Evolutionary conservation across 2,888 invertebrate species (phyloP), one percentile per base, ranked within the genome.

Genomic region (Graphium colonna): DNA sequence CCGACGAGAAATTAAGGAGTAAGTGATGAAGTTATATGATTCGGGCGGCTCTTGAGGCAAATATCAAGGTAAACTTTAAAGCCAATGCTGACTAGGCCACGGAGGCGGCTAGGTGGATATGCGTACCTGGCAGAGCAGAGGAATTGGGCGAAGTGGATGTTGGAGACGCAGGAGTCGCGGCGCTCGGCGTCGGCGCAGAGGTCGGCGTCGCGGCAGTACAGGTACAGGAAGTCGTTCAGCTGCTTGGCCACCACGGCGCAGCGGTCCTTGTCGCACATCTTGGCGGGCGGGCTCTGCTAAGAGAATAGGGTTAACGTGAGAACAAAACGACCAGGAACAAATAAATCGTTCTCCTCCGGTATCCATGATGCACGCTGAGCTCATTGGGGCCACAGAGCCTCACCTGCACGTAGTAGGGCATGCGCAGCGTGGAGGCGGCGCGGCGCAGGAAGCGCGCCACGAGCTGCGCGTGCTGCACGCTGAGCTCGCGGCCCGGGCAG

Each of bases 231-330:
- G 78, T 96, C 96, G 71, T 95, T 95, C 47, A 95, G 87, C 65
- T 96, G 93, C 78, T 96, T 96, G 1, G 96, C 95, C 47, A 96
- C 93, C 64, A 96, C 93, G 1, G 96, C 96, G 56, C 95, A 94
- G 17, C 94, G 90, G 78, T 96, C 96, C 81, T 96, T 96, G 72
- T 93, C 93, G 65, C 93, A 91, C 73, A 95, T 90, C 80, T 94
- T 93, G 54, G 91, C 91, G 64, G 93, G 92, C 12, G 94, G 94
- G 60, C 92, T 90, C 94, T 95, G 73, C 43, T n/a, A n/a, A n/a
- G n/a, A n/a, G n/a, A n/a, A n/a, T n/a, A n/a, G n/a, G n/a, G n/a
- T n/a, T n/a, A n/a, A n/a, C n/a, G n/a, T n/a, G n/a, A n/a, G n/a
- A n/a, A n/a, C n/a, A n/a, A n/a, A n/a, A n/a, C n/a, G n/a, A n/a